Base-by-base conservation (phyloP, 2,113 vertebrate genomes). In the Mesembrinibis cayennensis region DNA sequence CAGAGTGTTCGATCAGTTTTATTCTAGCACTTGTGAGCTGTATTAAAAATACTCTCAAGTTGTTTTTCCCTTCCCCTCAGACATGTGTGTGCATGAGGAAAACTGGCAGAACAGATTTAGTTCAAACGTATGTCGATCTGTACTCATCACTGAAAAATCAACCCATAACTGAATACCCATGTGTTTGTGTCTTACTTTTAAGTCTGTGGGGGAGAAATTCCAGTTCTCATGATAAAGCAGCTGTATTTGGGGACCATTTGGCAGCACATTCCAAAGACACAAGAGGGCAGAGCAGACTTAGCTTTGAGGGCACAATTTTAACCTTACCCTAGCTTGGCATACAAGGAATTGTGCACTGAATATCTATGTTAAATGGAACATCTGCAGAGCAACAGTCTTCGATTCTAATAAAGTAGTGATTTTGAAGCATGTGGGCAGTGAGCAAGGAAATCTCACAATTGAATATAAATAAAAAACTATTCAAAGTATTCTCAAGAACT, bases 261-360 rank as follows among this genome's bases (percentile, higher is more conserved):
- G 50, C 78, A 93, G 61, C 56, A 47, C 69, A 50, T 80, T 90
- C n/a, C 66, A 50, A 87, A 87, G 89, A 96, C 96, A 95, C 93
- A 96, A 97, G 97, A 95, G 95, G 97, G 96, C 96, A 97, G 91
- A 95, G 71, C 50, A 95, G 63, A 63, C 58, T 91, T 69, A 93
- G 84, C 66, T 88, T 89, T 91, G 59, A 69, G n/a, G 70, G 42
- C 55, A 90, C 0, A 3, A 79, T 82, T 91, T 72, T 77, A 85
- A 91, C 32, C 29, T 90, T 77, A 63, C 27, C 8, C 29, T 18
- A n/a, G 30, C 12, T 56, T 79, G 78, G 89, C 47, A 58, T 20
- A 23, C 17, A 50, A 70, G 58, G 38, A 88, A 42, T 34, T 61
- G 71, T 22, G 11, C 29, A 82, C 13, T 1, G 2, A 79, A 0